These are phyloP conservation scores for Odontamblyopus lacepedii DNA, from an alignment of 2,797 vertebrate genomes.

Conservation along the genomic window DNA sequence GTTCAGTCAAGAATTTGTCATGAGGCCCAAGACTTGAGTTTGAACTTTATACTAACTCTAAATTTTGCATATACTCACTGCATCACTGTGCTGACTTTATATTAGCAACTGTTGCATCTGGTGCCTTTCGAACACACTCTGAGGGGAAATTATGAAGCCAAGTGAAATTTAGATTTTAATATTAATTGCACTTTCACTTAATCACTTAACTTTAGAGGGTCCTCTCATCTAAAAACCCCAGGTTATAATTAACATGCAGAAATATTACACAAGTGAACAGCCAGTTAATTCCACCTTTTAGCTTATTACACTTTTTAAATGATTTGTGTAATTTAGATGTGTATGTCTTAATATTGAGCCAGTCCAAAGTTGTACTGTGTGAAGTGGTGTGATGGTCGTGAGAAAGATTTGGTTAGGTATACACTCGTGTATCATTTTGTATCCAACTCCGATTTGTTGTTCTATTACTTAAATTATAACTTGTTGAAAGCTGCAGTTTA, in stretches of 20 bases:
- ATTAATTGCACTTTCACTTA: slow-evolving; percentile 14
- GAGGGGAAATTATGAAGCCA: slow-evolving; percentile 8
- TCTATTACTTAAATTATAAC: background rate
- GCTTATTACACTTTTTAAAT: background rate
- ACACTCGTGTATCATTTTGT: background rate
- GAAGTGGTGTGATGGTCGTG: slow-evolving; percentile 3
- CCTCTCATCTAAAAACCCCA: slow-evolving; percentile 1
- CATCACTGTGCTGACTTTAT: background rate
- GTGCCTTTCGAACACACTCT: background rate
- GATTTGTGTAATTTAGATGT: slow-evolving; percentile 8
- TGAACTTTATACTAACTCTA: background rate
- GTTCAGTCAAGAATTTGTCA: background rate
- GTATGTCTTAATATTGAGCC: slow-evolving; percentile 5
- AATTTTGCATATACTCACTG: background rate
- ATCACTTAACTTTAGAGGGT: slow-evolving; percentile 21
- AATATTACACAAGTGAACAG: slow-evolving; percentile 7
- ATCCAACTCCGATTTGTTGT: background rate
- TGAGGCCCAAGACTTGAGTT: background rate
- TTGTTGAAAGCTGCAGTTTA: background rate
- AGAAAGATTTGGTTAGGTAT: background rate
- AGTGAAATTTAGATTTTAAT: slow-evolving; percentile 14
- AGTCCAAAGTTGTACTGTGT: slow-evolving; percentile 5
- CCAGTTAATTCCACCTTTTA: slow-evolving; percentile 6
- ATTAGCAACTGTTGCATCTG: background rate
- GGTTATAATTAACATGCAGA: slow-evolving; percentile 13